These are phyloP conservation scores for Hydropotes inermis DNA, from an alignment of 2,113 vertebrate genomes.

Conservation along the genomic window DNA sequence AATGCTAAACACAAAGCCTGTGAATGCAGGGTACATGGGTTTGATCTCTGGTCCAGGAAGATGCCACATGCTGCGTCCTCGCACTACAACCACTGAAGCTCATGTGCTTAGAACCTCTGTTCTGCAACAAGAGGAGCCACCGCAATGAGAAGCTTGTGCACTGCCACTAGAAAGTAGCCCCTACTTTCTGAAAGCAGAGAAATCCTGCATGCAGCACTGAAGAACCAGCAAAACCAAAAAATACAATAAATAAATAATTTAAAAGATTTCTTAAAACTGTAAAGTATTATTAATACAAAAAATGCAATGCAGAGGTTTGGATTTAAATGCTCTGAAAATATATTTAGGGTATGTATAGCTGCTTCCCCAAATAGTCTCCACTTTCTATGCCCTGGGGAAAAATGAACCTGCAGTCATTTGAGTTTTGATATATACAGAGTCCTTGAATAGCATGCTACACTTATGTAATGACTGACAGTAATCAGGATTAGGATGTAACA, in stretches of 20 bases:
- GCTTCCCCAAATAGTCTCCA: neutral
- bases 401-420: neutral
- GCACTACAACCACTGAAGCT: neutral
- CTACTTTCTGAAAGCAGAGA: neutral
- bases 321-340: neutral
- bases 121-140: neutral
- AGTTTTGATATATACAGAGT: neutral
- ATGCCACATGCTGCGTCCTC: neutral
- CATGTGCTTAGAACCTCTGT: neutral
- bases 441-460: neutral
- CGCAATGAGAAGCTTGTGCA: fast-evolving
- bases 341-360: neutral
- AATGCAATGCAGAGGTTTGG: neutral
- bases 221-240: neutral
- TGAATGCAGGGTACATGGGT: neutral
- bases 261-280: neutral
- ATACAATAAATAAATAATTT: neutral
- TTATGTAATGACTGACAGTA: neutral
- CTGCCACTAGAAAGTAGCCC: neutral
- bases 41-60: neutral
- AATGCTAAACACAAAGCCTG: neutral
- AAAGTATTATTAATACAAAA: neutral
- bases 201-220: neutral
- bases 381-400: neutral
- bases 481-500: neutral